Base-by-base conservation (phyloP, 92 coral and sea anemone genomes). In the Ricordea florida region DNA sequence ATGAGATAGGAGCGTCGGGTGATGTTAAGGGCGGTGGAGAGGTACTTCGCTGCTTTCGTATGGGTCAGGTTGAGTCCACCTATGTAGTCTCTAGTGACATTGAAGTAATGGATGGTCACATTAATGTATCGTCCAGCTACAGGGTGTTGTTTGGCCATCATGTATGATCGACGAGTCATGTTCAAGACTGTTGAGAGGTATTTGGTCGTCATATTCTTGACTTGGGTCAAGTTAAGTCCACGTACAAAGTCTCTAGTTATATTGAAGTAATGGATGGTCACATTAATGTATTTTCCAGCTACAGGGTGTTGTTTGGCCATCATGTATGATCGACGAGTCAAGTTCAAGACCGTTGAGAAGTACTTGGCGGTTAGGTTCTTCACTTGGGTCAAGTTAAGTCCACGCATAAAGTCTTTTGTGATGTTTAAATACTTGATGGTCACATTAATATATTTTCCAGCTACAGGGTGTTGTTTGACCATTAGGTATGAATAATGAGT, bases 31-130 rank as follows among this genome's bases (percentile, higher is more conserved):
- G 44, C 8, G 9, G 44, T 37, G 44, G 8, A 37, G 44, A 8
- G n/a, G n/a, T 8, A 37, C 44, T 37, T 37, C 32, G 74, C 26
- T 1, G 91, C 80, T 33, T 68, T 79, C 25, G 87, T n/a, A n/a
- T n/a, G n/a, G n/a, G n/a, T n/a, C n/a, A n/a, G n/a, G n/a, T n/a
- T n/a, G n/a, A n/a, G 69, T 69, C 71, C 63, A 60, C 74, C 50
- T 33, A 72, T 88, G 36, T 74, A 62, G 11, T 41, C 52, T 81
- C 76, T 91, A 48, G 97, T 83, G 63, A 69, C 70, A 65, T 78
- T 84, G 48, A 87, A 35, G 62, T 78, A 87, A 4, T 82, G 73
- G 14, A 68, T 82, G 40, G 97, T 78, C 64, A 88, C 59, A 56
- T 87, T 84, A 41, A 80, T 57, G 61, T 85, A 79, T 31, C 56